Evolutionary conservation across 2,888 invertebrate genomes (phyloP), one percentile per base, ranked within the genome.

Genomic region (Cheilosia vernalis): DNA sequence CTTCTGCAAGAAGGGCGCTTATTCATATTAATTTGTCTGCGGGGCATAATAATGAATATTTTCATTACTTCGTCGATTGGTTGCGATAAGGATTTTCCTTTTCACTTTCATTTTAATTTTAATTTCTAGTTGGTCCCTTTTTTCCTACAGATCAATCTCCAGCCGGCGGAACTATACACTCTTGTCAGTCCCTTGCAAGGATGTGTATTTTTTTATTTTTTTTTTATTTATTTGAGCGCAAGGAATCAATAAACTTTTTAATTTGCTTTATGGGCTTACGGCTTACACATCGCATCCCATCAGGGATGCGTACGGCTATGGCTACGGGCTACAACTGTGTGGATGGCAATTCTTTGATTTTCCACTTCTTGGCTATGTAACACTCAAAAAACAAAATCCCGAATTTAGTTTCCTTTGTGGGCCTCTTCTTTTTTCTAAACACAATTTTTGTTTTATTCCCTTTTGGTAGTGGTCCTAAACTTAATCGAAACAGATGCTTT

Each of bases 41-140:
- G 15, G 53, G 61, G 70, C 53, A 61, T 66, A 56, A n/a, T 84
- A 84, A 84, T 85, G 76, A 77, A 81, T 77, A 72, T 85, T 85
- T 81, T 85, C 81, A 81, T 81, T 80, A 81, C 73, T 42, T 70
- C 72, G 67, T 47, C 47, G 47, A 85, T 85, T 77, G 76, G 67
- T 53, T 66, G 40, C 74, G 70, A 74, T 74, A 79, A 66, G 49
- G 67, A 61, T 66, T 77, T 76, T 44, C 33, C 44, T 61, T 74
- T 82, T 73, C 15, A 19, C 49, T 76, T 58, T 53, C 1, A 19
- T 63, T 72, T 72, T 53, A 13, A 37, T 24, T 83, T 72, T 60
- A 66, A 72, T 74, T 55, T 74, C 51, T 21, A 63, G 63, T 61
- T 49, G 42, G 30, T 58, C 30, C 53, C 21, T 66, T 60, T 49